Conservation (phyloP, 92 coral and sea anemone genomes). For the Palythoa caribaeorum region DNA sequence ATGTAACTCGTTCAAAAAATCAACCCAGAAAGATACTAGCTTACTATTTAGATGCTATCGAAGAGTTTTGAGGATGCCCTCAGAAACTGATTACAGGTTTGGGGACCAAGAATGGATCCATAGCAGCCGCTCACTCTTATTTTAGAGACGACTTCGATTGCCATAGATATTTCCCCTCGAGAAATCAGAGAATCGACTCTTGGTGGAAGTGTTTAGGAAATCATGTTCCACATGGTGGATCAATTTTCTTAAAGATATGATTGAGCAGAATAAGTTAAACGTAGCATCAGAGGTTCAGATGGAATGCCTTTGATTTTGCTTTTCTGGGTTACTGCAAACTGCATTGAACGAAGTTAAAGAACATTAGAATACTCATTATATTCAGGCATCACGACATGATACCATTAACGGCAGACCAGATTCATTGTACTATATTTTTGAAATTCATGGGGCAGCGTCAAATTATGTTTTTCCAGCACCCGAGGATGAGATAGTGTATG, state of each 20-base stretch:
- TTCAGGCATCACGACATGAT: neutral
- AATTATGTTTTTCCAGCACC: neutral
- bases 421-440: neutral
- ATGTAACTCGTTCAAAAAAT: too few species aligned
- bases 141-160: conserved; percentile 3
- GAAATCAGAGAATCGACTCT: conserved; percentile 3
- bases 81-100: conserved; percentile 48
- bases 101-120: conserved; percentile 56
- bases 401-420: neutral
- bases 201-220: conserved; percentile 52
- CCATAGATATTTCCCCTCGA: neutral
- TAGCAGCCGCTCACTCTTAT: neutral
- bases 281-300: conserved; percentile 1
- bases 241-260: conserved; percentile 33
- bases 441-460: neutral
- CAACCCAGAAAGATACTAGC: too few species aligned
- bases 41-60: too few species aligned
- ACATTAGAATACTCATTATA: too few species aligned
- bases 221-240: conserved; percentile 44
- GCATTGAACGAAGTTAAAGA: too few species aligned
- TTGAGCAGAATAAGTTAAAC: conserved; percentile 17
- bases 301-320: neutral
- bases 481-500: neutral
- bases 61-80: conserved; percentile 39
- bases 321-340: too few species aligned